Percentiles rank a stretch among this genome's conserved stretches.
Evolutionary conservation across 2,888 invertebrate genomes (phyloP).

Genomic region (Marronus borbonicus): DNA sequence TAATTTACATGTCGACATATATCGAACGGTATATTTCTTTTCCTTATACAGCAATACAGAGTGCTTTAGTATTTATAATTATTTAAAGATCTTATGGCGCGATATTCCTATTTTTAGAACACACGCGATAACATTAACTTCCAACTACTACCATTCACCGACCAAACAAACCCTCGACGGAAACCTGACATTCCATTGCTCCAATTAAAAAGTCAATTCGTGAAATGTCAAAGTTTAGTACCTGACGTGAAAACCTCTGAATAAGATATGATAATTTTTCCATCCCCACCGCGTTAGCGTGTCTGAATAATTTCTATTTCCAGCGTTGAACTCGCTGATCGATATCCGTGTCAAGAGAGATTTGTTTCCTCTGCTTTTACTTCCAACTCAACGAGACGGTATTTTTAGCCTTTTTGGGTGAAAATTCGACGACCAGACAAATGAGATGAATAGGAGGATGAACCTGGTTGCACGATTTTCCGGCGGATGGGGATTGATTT

Average conservation of each 20-base stretch:
- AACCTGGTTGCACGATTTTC: neutral
- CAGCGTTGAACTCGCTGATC: neutral
- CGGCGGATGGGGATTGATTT: neutral
- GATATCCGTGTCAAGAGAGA: neutral
- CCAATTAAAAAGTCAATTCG: no score
- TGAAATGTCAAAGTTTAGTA: constrained; percentile 12
- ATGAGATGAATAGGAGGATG: neutral
- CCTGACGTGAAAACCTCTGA: neutral
- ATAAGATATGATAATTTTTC: neutral
- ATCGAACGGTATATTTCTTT: no score
- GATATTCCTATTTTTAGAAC: no score
- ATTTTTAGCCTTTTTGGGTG: constrained; percentile 1
- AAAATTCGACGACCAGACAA: neutral
- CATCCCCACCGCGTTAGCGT: neutral
- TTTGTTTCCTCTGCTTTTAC: neutral
- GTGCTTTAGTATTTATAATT: no score
- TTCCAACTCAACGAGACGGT: neutral
- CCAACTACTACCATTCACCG: no score
- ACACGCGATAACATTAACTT: no score
- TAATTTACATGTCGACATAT: no score
- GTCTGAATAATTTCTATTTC: neutral
- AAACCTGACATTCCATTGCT: no score
- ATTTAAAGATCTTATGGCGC: no score
- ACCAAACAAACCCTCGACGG: no score
- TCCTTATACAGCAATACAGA: no score